Percentiles rank a stretch among this genome's conserved stretches.
Evolutionary conservation across 2,888 invertebrate species (phyloP).

Genomic region (Amblyteles armatorius): DNA sequence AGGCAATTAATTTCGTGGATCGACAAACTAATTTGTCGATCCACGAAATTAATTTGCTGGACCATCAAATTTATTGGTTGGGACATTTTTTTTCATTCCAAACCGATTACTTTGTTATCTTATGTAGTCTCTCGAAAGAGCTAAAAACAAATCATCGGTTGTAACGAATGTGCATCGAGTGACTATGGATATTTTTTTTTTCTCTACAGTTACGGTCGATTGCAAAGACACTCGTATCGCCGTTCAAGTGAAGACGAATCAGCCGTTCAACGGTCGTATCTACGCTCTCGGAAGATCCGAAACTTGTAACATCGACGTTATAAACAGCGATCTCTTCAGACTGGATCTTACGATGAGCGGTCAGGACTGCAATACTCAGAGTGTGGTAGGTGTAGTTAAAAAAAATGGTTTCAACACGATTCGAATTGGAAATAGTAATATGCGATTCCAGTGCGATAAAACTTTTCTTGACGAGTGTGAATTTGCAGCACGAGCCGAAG

Average conservation of each 20-base stretch:
- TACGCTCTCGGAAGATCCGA: constrained; percentile 97
- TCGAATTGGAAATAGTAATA: neutral
- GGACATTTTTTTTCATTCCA: neutral
- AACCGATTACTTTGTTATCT: neutral
- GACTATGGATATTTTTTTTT: neutral
- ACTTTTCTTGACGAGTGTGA: too few relatives aligned
- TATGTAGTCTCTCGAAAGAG: neutral
- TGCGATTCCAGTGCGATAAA: too few relatives aligned
- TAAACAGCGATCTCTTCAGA: constrained; percentile 96
- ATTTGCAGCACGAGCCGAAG: too few relatives aligned
- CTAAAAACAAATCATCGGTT: neutral
- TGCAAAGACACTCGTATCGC: constrained; percentile 98
- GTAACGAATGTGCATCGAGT: neutral
- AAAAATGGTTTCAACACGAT: neutral
- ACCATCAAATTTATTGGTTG: neutral
- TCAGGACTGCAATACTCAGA: constrained; percentile 98
- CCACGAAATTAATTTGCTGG: too few relatives aligned
- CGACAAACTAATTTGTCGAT: neutral
- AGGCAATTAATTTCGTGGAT: too few relatives aligned
- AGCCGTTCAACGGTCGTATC: constrained; percentile 97
- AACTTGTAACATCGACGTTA: constrained; percentile 97
- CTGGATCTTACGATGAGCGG: constrained; percentile 97
- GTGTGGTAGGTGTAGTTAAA: constrained; percentile 90
- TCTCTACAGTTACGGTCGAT: constrained; percentile 92
- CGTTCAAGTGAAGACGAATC: constrained; percentile 96